phyloP scores from a whole-genome alignment of 2,797 vertebrate species.

The Oreochromis mossambicus region DNA sequence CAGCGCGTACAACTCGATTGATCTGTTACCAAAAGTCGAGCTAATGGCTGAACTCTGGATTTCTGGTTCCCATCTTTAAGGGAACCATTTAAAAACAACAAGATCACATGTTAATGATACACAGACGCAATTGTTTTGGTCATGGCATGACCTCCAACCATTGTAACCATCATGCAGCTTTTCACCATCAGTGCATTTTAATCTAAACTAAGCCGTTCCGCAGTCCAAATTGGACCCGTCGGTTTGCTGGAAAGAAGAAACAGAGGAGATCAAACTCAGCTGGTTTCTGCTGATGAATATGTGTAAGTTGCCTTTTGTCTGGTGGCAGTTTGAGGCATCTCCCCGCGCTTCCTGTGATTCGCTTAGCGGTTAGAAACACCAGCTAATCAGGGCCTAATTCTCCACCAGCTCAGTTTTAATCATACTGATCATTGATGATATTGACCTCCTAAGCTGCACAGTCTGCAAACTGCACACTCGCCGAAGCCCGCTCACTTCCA shows the following conservation, averaged over 20 bases:
- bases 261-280: background rate
- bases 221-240: background rate
- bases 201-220: background rate
- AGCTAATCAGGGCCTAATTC: background rate
- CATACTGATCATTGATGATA: background rate
- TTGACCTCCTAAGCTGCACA: background rate
- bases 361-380: background rate
- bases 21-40: background rate
- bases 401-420: background rate
- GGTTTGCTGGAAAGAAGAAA: background rate
- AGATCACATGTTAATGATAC: background rate
- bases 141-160: background rate
- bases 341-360: accelerated
- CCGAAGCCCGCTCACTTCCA: background rate
- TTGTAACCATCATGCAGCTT: background rate
- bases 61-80: background rate
- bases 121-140: background rate
- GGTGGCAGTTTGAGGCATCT: background rate
- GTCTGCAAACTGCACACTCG: background rate
- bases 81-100: background rate
- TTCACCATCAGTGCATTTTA: background rate
- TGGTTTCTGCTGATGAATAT: background rate
- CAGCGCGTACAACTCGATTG: accelerated
- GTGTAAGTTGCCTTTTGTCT: background rate
- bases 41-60: background rate